Evolutionary conservation across 2,888 invertebrate species (phyloP).

Genomic region (Cryptosula pallasiana): DNA sequence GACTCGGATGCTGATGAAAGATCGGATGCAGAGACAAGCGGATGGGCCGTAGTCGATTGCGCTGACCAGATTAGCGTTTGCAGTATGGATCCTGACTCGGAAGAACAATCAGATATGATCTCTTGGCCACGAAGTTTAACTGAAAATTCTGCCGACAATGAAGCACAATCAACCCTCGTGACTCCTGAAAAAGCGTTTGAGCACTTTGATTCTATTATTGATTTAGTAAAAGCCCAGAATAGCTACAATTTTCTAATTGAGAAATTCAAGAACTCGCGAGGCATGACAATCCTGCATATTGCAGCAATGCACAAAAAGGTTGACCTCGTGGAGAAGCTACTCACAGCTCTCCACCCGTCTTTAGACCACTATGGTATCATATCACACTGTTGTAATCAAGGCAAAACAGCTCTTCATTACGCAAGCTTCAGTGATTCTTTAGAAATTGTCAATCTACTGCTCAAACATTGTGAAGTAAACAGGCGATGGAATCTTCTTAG

Average conservation of each 20-base stretch:
- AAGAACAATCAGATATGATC: background rate
- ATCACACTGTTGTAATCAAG: background rate
- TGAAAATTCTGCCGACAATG: background rate
- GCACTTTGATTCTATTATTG: background rate
- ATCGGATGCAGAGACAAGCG: no score
- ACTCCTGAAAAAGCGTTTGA: background rate
- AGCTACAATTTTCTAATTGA: background rate
- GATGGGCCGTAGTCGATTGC: no score
- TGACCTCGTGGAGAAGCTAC: background rate
- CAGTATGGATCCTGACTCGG: no score
- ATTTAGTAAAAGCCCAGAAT: background rate
- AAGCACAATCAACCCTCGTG: background rate
- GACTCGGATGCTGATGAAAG: no score
- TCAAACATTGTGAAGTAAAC: background rate
- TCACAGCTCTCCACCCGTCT: background rate
- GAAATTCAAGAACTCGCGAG: background rate
- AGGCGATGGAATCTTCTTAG: background rate
- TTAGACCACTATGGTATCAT: background rate
- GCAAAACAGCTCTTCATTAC: background rate
- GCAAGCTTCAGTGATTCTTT: background rate
- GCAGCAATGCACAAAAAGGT: background rate
- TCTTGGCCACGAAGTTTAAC: background rate
- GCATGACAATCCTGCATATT: conserved; percentile 1
- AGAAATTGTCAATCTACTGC: background rate
- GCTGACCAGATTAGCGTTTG: no score